Conservation (phyloP, 2,888 invertebrate genomes). For the Achlya flavicornis region DNA sequence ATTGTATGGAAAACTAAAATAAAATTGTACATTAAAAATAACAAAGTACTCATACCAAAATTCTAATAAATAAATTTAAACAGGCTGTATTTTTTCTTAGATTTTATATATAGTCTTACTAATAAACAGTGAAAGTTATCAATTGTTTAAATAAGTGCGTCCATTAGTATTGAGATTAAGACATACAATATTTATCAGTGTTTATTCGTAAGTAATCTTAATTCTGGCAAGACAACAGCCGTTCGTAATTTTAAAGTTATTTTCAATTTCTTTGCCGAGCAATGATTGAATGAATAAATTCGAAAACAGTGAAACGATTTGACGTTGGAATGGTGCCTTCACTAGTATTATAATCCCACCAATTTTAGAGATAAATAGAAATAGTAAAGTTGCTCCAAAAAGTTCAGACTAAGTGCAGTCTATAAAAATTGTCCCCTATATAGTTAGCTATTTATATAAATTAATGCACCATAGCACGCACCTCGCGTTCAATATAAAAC, state of each 20-base stretch:
- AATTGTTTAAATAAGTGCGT: not conserved
- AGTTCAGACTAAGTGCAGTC: constrained; percentile 54
- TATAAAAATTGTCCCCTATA: constrained; percentile 23
- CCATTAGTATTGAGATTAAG: not conserved
- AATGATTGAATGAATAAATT: not conserved
- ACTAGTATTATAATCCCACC: not conserved
- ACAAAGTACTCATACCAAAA: not conserved
- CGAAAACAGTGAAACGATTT: not conserved
- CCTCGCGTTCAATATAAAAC: not conserved
- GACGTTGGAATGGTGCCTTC: constrained; percentile 3
- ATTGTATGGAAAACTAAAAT: not conserved
- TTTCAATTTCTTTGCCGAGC: not conserved
- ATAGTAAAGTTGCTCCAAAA: constrained; percentile 56
- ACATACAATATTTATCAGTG: not conserved
- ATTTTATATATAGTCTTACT: not conserved
- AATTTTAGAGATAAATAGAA: constrained; percentile 29
- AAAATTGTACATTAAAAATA: too few relatives aligned
- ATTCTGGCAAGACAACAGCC: not conserved
- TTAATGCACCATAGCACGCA: constrained; percentile 3
- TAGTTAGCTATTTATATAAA: not conserved
- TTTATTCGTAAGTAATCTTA: not conserved
- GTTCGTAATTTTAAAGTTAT: not conserved
- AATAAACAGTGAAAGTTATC: not conserved
- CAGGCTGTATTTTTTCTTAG: not conserved
- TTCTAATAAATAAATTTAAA: not conserved